These are phyloP conservation scores for Prochilodus magdalenae DNA, from an alignment of 2,113 vertebrate species.

Conservation along the genomic window DNA sequence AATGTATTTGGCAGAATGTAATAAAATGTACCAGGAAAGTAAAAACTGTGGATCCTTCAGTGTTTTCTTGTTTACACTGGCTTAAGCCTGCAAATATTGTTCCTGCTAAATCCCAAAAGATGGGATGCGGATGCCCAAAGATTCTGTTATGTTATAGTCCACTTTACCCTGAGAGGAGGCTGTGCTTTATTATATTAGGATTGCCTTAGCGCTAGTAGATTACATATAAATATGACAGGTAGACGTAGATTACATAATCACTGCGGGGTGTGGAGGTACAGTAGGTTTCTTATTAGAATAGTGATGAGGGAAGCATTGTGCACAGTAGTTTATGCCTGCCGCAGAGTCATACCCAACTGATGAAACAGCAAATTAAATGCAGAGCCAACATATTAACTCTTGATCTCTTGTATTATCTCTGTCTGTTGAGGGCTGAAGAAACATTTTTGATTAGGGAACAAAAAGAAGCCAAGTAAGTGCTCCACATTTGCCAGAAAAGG, in stretches of 20 bases:
- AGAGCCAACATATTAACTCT: conserved; percentile 31
- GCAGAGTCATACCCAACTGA: conserved; percentile 46
- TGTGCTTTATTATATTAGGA: conserved; percentile 21
- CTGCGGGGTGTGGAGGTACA: conserved; percentile 39
- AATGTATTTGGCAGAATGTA: background rate
- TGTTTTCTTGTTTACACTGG: too few relatives aligned
- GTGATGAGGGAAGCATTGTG: conserved; percentile 45
- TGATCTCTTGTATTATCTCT: conserved; percentile 32
- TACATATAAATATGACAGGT: conserved; percentile 43
- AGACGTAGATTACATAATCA: conserved; percentile 37
- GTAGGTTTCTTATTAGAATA: conserved; percentile 48
- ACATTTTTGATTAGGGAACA: conserved; percentile 13
- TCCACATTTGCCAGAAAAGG: conserved; percentile 20
- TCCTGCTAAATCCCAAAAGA: background rate
- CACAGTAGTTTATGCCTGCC: conserved; percentile 24
- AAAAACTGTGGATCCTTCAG: too few relatives aligned
- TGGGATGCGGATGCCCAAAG: conserved; percentile 19
- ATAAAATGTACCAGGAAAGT: background rate
- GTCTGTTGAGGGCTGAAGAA: conserved; percentile 33
- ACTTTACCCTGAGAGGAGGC: conserved; percentile 42
- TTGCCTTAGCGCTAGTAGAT: conserved; percentile 50
- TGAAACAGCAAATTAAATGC: conserved; percentile 56
- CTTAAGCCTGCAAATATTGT: background rate
- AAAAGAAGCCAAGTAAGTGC: background rate
- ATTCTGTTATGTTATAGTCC: conserved; percentile 49